phyloP scores from a whole-genome alignment of 2,888 invertebrate genomes.

The Euproctis similis region DNA sequence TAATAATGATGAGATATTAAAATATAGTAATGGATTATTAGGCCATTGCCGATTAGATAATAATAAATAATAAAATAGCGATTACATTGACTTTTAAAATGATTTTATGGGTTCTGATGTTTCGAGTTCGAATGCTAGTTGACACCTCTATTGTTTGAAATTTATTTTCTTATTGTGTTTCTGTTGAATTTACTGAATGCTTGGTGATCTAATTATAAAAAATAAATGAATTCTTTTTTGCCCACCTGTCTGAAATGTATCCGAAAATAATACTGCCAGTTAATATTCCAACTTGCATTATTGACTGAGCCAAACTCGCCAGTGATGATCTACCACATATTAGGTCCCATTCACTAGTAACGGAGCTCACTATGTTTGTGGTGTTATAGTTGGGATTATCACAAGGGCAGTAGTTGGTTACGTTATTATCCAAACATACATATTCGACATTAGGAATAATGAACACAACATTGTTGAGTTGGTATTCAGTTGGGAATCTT shows the following conservation, averaged over 20 bases:
- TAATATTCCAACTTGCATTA: constrained; percentile 74
- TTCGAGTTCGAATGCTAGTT: too few relatives aligned
- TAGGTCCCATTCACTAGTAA: constrained; percentile 77
- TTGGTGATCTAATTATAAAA: too few relatives aligned
- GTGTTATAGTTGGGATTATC: constrained; percentile 69
- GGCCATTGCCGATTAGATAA: too few relatives aligned
- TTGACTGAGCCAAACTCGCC: constrained; percentile 73
- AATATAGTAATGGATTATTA: too few relatives aligned
- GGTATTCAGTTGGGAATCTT: constrained; percentile 74
- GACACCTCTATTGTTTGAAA: too few relatives aligned
- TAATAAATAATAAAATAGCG: too few relatives aligned
- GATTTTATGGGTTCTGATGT: too few relatives aligned
- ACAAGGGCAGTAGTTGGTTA: constrained; percentile 58
- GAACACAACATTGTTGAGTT: constrained; percentile 74
- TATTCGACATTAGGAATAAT: constrained; percentile 71
- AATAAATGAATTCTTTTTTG: too few relatives aligned
- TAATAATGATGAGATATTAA: too few relatives aligned
- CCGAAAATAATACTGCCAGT: constrained; percentile 73
- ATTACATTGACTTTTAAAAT: too few relatives aligned
- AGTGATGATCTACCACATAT: constrained; percentile 74
- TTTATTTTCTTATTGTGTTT: too few relatives aligned
- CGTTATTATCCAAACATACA: constrained; percentile 55
- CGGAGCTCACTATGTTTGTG: constrained; percentile 69
- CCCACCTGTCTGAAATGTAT: constrained; percentile 65
- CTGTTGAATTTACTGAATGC: too few relatives aligned